Percentiles rank a stretch among this genome's conserved stretches.
Evolutionary conservation across 1,140 invertebrate species (phyloP).

Genomic region (Drosophila watanabei): DNA sequence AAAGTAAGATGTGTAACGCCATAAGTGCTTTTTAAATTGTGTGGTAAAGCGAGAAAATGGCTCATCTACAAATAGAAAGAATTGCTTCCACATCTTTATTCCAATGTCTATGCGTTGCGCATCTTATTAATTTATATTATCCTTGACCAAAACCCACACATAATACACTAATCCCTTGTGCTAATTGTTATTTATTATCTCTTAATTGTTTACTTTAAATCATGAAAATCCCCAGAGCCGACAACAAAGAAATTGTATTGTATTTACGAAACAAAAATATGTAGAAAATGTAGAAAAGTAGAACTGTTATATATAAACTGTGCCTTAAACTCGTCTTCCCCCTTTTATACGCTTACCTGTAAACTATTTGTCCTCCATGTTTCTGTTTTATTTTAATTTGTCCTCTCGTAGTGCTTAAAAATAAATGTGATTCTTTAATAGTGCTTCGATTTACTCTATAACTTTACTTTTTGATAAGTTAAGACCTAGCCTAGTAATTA

Average conservation of each 20-base stretch:
- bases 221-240: slow-evolving; percentile 12
- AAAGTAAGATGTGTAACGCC: neutral
- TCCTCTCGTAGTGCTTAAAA: slow-evolving; percentile 39
- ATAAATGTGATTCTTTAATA: slow-evolving; percentile 41
- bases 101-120: neutral
- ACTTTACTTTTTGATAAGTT: slow-evolving; percentile 9
- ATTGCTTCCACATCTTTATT: too few species aligned
- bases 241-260: slow-evolving; percentile 53
- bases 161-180: slow-evolving; percentile 18
- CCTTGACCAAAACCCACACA: slow-evolving; percentile 3
- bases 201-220: neutral
- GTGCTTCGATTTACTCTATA: slow-evolving; percentile 27
- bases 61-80: too few species aligned
- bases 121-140: neutral
- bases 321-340: slow-evolving; percentile 45
- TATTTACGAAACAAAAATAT: slow-evolving; percentile 24
- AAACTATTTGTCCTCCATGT: slow-evolving; percentile 14
- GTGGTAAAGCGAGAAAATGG: too few species aligned
- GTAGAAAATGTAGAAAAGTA: slow-evolving; percentile 18
- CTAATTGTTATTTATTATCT: slow-evolving; percentile 12
- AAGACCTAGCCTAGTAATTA: slow-evolving; percentile 38
- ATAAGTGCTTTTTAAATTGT: too few species aligned
- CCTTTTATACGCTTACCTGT: slow-evolving; percentile 9
- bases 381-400: slow-evolving; percentile 30
- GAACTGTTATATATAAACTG: slow-evolving; percentile 18